Conservation (phyloP, 2,888 invertebrate genomes). For the Nemotelus pantherinus region DNA sequence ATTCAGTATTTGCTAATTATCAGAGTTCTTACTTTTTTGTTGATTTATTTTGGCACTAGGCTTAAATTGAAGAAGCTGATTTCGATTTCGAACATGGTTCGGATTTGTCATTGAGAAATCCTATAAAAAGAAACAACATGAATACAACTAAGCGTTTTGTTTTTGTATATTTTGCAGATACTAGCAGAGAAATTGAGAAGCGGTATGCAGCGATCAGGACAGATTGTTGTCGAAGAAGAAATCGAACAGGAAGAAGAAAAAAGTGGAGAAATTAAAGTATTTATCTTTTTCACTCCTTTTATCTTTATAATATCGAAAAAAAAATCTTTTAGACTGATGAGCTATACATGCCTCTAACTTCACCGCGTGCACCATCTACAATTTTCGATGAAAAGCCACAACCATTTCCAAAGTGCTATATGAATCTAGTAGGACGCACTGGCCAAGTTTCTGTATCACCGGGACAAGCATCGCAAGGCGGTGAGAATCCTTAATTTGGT, state of each 20-base stretch:
- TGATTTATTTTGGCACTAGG: not conserved
- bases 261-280: constrained; percentile 52
- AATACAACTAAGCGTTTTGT: no score
- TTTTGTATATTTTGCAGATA: constrained; percentile 54
- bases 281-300: constrained; percentile 48
- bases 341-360: constrained; percentile 55
- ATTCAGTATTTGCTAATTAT: not conserved
- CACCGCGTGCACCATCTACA: constrained; percentile 57
- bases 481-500: constrained; percentile 52
- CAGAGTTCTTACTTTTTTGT: not conserved
- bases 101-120: no score
- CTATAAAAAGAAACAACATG: no score
- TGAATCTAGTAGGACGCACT: constrained; percentile 62
- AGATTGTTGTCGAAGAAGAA: constrained; percentile 57
- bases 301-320: not conserved
- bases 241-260: constrained; percentile 50
- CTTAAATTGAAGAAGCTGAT: no score
- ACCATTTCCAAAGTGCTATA: constrained; percentile 64
- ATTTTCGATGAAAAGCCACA: constrained; percentile 61
- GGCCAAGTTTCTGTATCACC: constrained; percentile 63
- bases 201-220: constrained; percentile 58
- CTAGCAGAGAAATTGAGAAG: constrained; percentile 60
- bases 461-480: constrained; percentile 62
- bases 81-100: no score
- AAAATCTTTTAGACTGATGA: constrained; percentile 53